A percentile compares a stretch with the other conserved stretches of the same genome.
These are phyloP conservation scores for Xanthorhoe spadicearia DNA, from an alignment of 2,888 invertebrate species.

Conservation along the genomic window DNA sequence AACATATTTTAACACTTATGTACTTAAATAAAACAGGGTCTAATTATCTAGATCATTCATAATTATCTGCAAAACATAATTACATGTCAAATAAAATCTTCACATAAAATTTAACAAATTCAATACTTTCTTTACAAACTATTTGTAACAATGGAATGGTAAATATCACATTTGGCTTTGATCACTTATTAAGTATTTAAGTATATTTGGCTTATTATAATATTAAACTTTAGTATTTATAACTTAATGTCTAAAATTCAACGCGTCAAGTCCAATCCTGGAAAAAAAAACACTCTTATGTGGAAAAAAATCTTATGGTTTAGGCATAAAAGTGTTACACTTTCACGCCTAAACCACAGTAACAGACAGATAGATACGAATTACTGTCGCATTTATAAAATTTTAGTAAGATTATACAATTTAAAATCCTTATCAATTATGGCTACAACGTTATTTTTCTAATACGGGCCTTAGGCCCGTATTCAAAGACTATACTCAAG, in stretches of 20 bases:
- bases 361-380: too few relatives aligned
- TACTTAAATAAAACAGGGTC: neutral
- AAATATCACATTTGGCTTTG: slow-evolving; percentile 19
- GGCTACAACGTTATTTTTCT: too few relatives aligned
- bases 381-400: too few relatives aligned
- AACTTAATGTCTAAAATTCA: slow-evolving; percentile 17
- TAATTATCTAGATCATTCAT: neutral
- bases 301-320: too few relatives aligned
- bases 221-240: neutral
- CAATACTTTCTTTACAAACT: neutral
- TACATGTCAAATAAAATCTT: neutral
- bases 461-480: too few relatives aligned
- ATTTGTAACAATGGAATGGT: slow-evolving; percentile 14
- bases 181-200: neutral
- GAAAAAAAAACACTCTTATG: slow-evolving; percentile 34
- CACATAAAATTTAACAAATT: too few relatives aligned
- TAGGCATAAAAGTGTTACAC: too few relatives aligned
- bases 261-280: slow-evolving; percentile 54
- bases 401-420: too few relatives aligned
- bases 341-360: too few relatives aligned
- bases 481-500: too few relatives aligned
- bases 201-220: slow-evolving; percentile 25
- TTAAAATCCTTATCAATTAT: too few relatives aligned
- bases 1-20: neutral
- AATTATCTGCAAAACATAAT: neutral